Evolutionary conservation across 2,113 vertebrate species (phyloP).

Genomic region (Struthidea cinerea): DNA sequence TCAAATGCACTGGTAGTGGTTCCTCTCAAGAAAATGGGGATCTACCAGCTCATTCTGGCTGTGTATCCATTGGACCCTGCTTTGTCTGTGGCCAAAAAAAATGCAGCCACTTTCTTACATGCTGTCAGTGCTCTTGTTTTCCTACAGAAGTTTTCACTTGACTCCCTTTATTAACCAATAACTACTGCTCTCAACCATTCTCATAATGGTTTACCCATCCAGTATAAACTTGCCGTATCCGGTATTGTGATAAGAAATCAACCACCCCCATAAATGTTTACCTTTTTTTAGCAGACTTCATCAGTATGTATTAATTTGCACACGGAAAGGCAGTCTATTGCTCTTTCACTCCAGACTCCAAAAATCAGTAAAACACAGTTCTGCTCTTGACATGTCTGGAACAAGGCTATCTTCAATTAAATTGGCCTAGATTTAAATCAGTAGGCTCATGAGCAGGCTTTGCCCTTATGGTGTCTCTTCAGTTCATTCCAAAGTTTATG

Average conservation of each 20-base stretch:
- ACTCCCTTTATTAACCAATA: not conserved
- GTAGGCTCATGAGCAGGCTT: not conserved
- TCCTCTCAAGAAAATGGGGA: not conserved
- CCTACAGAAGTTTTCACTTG: not conserved
- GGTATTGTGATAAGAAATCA: not conserved
- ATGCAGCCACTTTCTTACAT: not conserved
- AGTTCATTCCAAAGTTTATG: not conserved
- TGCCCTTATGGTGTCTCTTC: not conserved
- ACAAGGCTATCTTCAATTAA: not conserved
- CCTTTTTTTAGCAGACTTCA: not conserved
- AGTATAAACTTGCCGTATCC: not conserved
- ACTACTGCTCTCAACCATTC: not conserved
- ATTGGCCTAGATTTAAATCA: not conserved
- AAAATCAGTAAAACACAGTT: not conserved
- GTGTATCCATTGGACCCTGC: not conserved
- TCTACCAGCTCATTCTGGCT: not conserved
- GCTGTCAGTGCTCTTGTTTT: not conserved
- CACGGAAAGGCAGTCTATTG: not conserved
- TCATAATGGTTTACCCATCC: not conserved
- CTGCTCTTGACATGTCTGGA: not conserved
- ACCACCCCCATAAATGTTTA: not conserved
- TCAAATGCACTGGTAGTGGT: not conserved
- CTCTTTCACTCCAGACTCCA: not conserved
- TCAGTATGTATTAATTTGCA: not conserved
- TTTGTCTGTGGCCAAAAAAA: not conserved